Evolutionary conservation across 2,113 vertebrate genomes (phyloP).

Genomic region (Cottus gobio): DNA sequence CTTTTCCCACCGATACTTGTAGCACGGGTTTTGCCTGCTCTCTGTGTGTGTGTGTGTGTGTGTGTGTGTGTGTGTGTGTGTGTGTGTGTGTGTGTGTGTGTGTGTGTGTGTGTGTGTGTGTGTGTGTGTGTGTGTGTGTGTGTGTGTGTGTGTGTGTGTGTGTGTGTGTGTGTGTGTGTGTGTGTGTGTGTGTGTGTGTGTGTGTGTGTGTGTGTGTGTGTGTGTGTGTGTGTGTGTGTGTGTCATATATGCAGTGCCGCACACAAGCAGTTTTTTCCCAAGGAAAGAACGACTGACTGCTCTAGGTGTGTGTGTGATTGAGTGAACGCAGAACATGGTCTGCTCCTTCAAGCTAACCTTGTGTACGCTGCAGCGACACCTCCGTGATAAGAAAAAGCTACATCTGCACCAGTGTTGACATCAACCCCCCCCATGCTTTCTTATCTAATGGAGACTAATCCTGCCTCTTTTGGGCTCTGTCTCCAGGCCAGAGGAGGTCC

Average conservation of each 20-base stretch:
- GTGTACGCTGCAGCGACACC: not conserved
- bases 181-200: conserved; percentile 5
- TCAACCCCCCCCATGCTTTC: not conserved
- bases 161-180: not conserved
- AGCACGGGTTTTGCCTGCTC: conserved; percentile 1
- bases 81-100: conserved; percentile 1
- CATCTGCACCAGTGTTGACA: not conserved
- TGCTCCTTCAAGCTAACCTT: not conserved
- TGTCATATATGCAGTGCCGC: conserved; percentile 14
- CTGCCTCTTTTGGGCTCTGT: not conserved
- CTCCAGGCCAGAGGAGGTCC: conserved; percentile 91
- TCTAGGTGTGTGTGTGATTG: conserved; percentile 23
- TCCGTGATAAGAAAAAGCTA: not conserved
- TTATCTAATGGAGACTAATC: not conserved
- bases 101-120: conserved; percentile 4
- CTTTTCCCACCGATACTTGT: conserved; percentile 32
- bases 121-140: conserved; percentile 9
- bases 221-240: not conserved
- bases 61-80: conserved; percentile 21
- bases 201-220: conserved; percentile 23
- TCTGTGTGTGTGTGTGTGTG: conserved; percentile 5
- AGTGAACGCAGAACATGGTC: not conserved
- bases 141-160: conserved; percentile 17
- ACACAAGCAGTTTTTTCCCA: conserved; percentile 26
- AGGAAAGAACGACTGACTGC: conserved; percentile 8